Evolutionary conservation across 1,140 invertebrate genomes (phyloP).

Genomic region (Conopomorpha cramerella): DNA sequence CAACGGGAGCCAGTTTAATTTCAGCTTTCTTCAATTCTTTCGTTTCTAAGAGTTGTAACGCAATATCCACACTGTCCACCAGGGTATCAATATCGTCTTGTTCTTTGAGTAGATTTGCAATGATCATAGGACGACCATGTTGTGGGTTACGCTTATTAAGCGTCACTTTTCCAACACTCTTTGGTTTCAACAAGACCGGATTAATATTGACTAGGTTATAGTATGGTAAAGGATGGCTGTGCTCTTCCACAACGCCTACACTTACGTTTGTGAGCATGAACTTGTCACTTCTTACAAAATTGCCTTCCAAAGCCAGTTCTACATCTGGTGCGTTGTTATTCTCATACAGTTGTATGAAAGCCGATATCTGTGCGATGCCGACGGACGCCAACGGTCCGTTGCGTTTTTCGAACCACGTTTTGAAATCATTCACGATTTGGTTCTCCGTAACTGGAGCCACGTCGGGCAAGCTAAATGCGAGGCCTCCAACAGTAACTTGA

Average conservation of each 20-base stretch:
- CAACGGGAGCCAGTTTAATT: constrained; percentile 43
- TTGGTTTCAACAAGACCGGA: constrained; percentile 81
- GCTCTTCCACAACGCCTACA: constrained; percentile 38
- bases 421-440: constrained; percentile 43
- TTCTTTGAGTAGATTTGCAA: constrained; percentile 89
- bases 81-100: constrained; percentile 77
- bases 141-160: constrained; percentile 79
- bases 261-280: constrained; percentile 46
- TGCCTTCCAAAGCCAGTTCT: constrained; percentile 40
- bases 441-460: constrained; percentile 23
- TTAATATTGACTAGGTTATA: constrained; percentile 64
- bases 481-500: constrained; percentile 59
- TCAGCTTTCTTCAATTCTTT: constrained; percentile 44
- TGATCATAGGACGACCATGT: constrained; percentile 85
- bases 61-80: constrained; percentile 82
- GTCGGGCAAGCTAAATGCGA: constrained; percentile 26
- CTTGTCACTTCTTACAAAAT: constrained; percentile 47
- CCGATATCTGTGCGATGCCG: constrained; percentile 40
- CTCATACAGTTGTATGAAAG: constrained; percentile 45
- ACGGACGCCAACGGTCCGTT: constrained; percentile 41
- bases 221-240: constrained; percentile 35
- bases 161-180: constrained; percentile 77
- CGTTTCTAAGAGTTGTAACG: constrained; percentile 43
- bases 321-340: constrained; percentile 44
- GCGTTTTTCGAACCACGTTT: constrained; percentile 45